Percentiles rank a stretch among this genome's conserved stretches.
phyloP scores from a whole-genome alignment of 2,797 vertebrate genomes.

The Myioborus melanocephalus region DNA sequence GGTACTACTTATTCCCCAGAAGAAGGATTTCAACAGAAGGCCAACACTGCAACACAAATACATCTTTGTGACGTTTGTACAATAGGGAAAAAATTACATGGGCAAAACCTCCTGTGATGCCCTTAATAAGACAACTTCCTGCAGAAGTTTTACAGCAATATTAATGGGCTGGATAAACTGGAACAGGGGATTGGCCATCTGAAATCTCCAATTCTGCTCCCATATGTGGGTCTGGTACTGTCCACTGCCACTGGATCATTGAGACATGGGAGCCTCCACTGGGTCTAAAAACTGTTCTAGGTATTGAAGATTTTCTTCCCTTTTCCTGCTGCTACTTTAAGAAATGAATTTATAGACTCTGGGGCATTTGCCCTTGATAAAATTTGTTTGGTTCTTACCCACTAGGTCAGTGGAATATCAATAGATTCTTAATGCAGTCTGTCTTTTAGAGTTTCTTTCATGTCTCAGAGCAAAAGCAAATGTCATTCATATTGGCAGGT shows the following conservation, averaged over 20 bases:
- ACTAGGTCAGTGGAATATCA: slow-evolving; percentile 62
- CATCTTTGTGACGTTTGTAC: neutral
- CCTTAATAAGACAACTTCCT: neutral
- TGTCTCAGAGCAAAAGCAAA: slow-evolving; percentile 51
- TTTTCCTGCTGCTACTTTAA: slow-evolving; percentile 12
- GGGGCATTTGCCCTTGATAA: slow-evolving; percentile 46
- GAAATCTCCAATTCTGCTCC: neutral
- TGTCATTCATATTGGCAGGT: slow-evolving; percentile 54
- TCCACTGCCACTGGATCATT: neutral
- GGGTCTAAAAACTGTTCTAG: neutral
- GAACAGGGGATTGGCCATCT: neutral
- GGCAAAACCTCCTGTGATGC: neutral
- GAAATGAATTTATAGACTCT: slow-evolving; percentile 10
- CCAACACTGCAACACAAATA: neutral
- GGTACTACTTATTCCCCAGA: neutral
- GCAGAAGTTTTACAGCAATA: neutral
- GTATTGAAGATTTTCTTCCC: neutral
- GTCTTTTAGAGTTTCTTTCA: slow-evolving; percentile 46
- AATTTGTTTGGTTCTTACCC: slow-evolving; percentile 33
- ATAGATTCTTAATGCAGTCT: slow-evolving; percentile 55
- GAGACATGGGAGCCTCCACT: neutral
- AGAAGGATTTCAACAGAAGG: neutral
- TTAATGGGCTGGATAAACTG: neutral
- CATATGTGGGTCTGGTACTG: neutral
- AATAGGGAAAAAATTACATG: neutral